Conservation (phyloP, 2,888 invertebrate species). For the Eledona agricola region DNA sequence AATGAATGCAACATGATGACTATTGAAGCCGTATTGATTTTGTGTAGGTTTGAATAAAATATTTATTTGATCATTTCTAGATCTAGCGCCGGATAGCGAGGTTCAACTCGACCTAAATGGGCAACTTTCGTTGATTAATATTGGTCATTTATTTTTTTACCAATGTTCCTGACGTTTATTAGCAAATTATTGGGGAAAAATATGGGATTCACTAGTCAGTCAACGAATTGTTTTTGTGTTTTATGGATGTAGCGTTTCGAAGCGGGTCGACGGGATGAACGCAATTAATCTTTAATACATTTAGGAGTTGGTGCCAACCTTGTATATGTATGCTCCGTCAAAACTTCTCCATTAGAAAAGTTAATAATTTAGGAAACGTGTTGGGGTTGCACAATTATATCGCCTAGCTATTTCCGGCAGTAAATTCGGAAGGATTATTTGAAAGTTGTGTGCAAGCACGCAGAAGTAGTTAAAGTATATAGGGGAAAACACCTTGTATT, state of each 20-base stretch:
- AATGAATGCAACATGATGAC: no score
- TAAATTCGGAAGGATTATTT: slow-evolving; percentile 23
- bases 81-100: no score
- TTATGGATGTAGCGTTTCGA: slow-evolving; percentile 4
- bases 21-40: no score
- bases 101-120: no score
- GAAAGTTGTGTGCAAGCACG: slow-evolving; percentile 8
- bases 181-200: no score
- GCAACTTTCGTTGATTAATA: no score
- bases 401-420: slow-evolving; percentile 21
- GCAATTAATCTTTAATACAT: slow-evolving; percentile 24
- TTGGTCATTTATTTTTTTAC: no score
- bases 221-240: no score
- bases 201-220: no score
- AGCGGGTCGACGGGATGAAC: slow-evolving; percentile 19
- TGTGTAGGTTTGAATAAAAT: no score
- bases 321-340: slow-evolving; percentile 5
- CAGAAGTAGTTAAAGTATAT: slow-evolving; percentile 18
- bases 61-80: no score
- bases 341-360: slow-evolving; percentile 17
- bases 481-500: slow-evolving; percentile 14
- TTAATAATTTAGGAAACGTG: slow-evolving; percentile 31
- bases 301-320: slow-evolving; percentile 16
- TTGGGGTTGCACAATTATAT: slow-evolving; percentile 28
- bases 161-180: no score